Evolutionary conservation across 2,888 invertebrate genomes (phyloP), one percentile per base, ranked within the genome.

Genomic region (Miltochrista miniata): DNA sequence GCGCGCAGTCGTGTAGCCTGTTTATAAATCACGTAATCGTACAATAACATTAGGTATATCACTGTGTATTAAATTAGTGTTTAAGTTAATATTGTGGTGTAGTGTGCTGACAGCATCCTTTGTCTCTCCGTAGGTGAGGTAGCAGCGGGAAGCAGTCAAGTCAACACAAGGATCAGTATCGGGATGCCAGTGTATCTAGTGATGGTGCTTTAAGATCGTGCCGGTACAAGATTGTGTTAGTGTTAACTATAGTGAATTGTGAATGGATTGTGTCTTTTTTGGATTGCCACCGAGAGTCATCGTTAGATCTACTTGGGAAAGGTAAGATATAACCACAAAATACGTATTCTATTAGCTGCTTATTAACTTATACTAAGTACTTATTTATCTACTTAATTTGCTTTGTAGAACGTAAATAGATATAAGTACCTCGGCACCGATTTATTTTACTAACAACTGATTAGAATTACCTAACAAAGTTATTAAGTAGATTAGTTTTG

Each of bases 281-380:
- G 90, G 90, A 91, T 91, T 91, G 87, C 85, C 84, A 84, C 76
- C 84, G 85, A 83, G 82, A 83, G 82, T 90, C 89, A 79, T 84
- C 88, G 76, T 74, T 84, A 87, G 83, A 87, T 70, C 85, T 78
- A 87, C 79, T 85, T 85, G 87, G 87, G 88, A 90, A 90, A 88
- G 90, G 90, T 91, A 66, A 87, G 88, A 72, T 61, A 66, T 59
- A 59, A 59, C 51, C 42, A 43, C 44, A 51, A 51, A 54, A 24
- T 24, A 24, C 63, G 51, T 60, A 46, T 59, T 60, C 48, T 53
- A 44, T 37, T 64, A 64, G 41, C 15, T 30, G 40, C 36, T 33
- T 42, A 48, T 41, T 53, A 43, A 60, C 61, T 43, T 46, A 30
- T 51, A 47, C 38, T 60, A 49, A 51, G 48, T 54, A 42, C 46